Evolutionary conservation across 2,888 invertebrate species (phyloP).

Genomic region (Himalopsyche japonica): DNA sequence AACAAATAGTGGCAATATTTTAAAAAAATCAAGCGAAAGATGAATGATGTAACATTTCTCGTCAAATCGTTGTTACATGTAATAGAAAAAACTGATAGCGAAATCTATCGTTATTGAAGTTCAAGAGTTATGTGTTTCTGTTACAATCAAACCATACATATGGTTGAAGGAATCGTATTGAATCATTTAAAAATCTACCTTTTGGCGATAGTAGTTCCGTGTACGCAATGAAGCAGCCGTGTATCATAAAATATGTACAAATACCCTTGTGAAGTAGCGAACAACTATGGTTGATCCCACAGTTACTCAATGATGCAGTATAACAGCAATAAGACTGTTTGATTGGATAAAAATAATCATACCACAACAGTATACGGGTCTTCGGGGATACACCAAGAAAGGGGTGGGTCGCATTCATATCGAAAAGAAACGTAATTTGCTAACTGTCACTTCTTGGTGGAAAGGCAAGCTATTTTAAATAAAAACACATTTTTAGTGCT

Average conservation of each 20-base stretch:
- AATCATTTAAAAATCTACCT: background rate
- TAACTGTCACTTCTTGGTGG: too few species aligned
- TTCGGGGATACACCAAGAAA: background rate
- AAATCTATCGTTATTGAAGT: too few species aligned
- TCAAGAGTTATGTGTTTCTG: too few species aligned
- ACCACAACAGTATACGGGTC: background rate
- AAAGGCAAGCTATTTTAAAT: too few species aligned
- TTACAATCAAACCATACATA: too few species aligned
- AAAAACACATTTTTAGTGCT: too few species aligned
- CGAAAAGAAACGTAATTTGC: background rate
- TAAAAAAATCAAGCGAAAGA: too few species aligned
- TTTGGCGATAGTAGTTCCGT: background rate
- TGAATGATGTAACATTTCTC: too few species aligned
- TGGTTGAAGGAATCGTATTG: background rate
- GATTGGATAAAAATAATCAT: slow-evolving; percentile 6
- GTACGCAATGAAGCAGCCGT: background rate
- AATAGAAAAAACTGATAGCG: too few species aligned
- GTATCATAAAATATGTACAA: background rate
- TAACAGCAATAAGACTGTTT: background rate
- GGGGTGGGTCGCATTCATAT: background rate
- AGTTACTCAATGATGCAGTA: background rate
- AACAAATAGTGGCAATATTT: too few species aligned
- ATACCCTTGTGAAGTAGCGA: background rate
- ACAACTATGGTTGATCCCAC: background rate
- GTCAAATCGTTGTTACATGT: too few species aligned